phyloP scores from a whole-genome alignment of 2,797 vertebrate species.

The Hipposideros larvatus region DNA sequence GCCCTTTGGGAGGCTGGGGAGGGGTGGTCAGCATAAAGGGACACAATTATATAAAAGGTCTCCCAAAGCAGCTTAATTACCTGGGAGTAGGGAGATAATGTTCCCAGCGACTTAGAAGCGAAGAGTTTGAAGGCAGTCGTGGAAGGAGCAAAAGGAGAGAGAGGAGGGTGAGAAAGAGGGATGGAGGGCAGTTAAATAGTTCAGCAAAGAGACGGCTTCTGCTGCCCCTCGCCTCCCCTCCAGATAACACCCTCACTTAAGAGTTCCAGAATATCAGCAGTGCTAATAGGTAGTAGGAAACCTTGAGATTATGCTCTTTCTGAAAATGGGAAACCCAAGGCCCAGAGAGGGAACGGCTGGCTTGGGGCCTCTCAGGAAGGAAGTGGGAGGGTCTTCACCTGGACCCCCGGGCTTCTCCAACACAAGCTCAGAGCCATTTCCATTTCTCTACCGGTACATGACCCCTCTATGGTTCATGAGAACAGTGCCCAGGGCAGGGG shows the following conservation, averaged over 20 bases:
- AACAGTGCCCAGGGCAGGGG: not conserved
- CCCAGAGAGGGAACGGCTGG: not conserved
- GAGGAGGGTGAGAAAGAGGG: constrained; percentile 64
- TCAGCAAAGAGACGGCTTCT: not conserved
- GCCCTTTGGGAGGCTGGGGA: not conserved
- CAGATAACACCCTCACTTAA: no score
- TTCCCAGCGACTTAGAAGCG: constrained; percentile 93
- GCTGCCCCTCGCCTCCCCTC: not conserved
- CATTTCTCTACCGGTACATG: not conserved
- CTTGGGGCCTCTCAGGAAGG: not conserved
- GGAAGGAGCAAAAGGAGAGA: constrained; percentile 54
- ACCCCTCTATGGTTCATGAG: not conserved
- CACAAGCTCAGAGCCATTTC: not conserved
- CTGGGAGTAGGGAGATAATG: constrained; percentile 96
- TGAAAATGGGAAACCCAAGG: not conserved
- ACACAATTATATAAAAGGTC: not conserved
- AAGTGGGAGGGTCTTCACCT: not conserved
- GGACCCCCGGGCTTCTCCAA: not conserved
- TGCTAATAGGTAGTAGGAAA: not conserved
- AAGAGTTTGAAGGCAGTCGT: constrained; percentile 78
- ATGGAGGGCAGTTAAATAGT: constrained; percentile 37
- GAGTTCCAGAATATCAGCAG: not conserved
- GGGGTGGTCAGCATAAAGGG: not conserved
- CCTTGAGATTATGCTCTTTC: not conserved
- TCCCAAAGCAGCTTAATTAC: constrained; percentile 85